These are phyloP conservation scores for Megalops cyprinoides DNA, from an alignment of 2,797 vertebrate species.

Conservation along the genomic window DNA sequence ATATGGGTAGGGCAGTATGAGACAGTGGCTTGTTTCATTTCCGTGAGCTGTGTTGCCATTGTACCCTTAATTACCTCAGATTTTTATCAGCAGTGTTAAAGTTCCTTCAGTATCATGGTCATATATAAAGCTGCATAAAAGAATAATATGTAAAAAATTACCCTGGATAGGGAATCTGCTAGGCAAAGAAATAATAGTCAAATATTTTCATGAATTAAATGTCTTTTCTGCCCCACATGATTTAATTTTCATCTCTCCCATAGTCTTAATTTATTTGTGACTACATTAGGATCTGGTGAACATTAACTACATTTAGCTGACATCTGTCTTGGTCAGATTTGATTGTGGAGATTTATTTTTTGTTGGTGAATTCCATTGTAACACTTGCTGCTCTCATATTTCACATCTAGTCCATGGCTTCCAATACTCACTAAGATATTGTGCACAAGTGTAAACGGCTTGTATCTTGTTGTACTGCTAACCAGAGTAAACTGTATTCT, in stretches of 20 bases:
- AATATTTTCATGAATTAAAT: too few species aligned
- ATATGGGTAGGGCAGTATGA: not conserved
- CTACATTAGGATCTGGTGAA: too few species aligned
- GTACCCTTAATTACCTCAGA: not conserved
- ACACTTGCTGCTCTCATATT: not conserved
- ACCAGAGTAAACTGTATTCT: not conserved
- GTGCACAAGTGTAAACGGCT: slow-evolving; percentile 5
- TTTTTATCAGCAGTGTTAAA: not conserved
- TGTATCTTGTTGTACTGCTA: not conserved
- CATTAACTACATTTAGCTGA: not conserved
- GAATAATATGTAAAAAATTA: too few species aligned
- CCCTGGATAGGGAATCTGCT: too few species aligned
- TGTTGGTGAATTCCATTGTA: not conserved
- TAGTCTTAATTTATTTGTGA: too few species aligned
- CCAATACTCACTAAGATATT: not conserved
- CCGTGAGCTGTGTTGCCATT: not conserved
- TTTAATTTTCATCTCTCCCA: not conserved
- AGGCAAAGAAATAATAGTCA: too few species aligned
- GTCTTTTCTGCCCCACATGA: too few species aligned
- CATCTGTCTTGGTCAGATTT: not conserved
- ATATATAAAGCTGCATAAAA: not conserved
- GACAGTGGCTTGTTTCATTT: not conserved
- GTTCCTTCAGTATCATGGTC: not conserved
- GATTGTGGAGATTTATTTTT: not conserved
- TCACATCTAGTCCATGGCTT: slow-evolving; percentile 2